These are phyloP conservation scores for Pandemis cinnamomeana DNA, from an alignment of 2,888 invertebrate genomes.

Conservation along the genomic window DNA sequence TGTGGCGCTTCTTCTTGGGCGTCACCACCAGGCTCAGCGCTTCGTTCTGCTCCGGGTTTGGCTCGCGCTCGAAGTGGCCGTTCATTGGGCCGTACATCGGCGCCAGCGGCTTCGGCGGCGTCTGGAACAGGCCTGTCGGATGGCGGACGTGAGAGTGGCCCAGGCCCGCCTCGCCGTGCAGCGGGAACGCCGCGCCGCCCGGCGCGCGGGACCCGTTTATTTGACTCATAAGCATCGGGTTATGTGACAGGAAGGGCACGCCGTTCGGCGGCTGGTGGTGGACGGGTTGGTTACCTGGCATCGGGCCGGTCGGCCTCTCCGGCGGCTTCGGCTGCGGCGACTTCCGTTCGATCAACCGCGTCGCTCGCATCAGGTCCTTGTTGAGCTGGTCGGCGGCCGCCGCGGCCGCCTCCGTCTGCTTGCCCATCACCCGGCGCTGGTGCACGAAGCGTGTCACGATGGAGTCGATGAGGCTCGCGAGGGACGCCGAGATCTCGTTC, in stretches of 20 bases:
- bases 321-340: slow-evolving; percentile 90
- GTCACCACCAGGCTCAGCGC: slow-evolving; percentile 97
- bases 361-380: slow-evolving; percentile 92
- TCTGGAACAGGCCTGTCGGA: slow-evolving; percentile 91
- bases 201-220: slow-evolving; percentile 86
- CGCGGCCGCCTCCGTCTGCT: slow-evolving; percentile 91
- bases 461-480: slow-evolving; percentile 94
- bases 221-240: slow-evolving; percentile 79
- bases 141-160: slow-evolving; percentile 83
- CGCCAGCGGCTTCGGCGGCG: slow-evolving; percentile 90
- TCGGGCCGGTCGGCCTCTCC: slow-evolving; percentile 84
- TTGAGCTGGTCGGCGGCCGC: slow-evolving; percentile 93
- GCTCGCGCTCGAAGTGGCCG: slow-evolving; percentile 86
- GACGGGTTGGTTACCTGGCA: slow-evolving; percentile 85
- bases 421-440: slow-evolving; percentile 89
- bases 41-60: slow-evolving; percentile 95
- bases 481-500: slow-evolving; percentile 93
- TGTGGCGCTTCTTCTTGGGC: slow-evolving; percentile 98
- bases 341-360: slow-evolving; percentile 92
- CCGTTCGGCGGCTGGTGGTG: slow-evolving; percentile 78
- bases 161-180: slow-evolving; percentile 86
- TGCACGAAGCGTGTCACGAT: slow-evolving; percentile 94
- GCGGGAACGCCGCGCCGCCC: slow-evolving; percentile 87
- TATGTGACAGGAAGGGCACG: slow-evolving; percentile 78
- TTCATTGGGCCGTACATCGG: slow-evolving; percentile 87